phyloP scores from a whole-genome alignment of 1,140 invertebrate species.

The honey bee (Apis mellifera) region DNA sequence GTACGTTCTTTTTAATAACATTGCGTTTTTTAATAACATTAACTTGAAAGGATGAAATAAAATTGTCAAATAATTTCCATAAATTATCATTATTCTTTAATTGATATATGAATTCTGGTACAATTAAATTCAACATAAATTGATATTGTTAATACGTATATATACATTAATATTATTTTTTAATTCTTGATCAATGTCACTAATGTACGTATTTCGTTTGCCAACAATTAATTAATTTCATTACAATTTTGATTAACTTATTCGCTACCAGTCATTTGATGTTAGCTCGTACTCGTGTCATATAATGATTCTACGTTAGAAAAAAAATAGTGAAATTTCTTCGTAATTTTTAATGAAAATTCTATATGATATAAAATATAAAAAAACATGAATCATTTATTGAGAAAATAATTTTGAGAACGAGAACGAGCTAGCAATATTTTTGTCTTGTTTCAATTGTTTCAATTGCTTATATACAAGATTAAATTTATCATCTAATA shows the following conservation, averaged over 20 bases:
- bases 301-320: constrained; percentile 15
- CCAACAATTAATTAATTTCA: constrained; percentile 66
- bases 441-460: not conserved
- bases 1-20: too few relatives aligned
- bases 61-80: constrained; percentile 41
- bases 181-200: constrained; percentile 61
- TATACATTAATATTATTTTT: constrained; percentile 67
- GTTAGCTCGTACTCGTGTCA: constrained; percentile 20
- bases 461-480: not conserved
- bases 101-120: constrained; percentile 69
- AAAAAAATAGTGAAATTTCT: not conserved
- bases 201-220: constrained; percentile 55
- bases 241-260: constrained; percentile 62
- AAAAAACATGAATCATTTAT: not conserved
- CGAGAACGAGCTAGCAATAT: not conserved
- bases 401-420: not conserved
- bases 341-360: not conserved
- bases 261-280: constrained; percentile 59
- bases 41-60: not conserved
- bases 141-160: constrained; percentile 58
- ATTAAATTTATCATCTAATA: not conserved
- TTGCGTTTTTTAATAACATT: too few relatives aligned
- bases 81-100: constrained; percentile 67
- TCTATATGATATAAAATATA: not conserved
- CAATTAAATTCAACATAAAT: constrained; percentile 68